Evolutionary conservation across 2,113 vertebrate species (phyloP).

Genomic region (Choloepus hoffmanni): DNA sequence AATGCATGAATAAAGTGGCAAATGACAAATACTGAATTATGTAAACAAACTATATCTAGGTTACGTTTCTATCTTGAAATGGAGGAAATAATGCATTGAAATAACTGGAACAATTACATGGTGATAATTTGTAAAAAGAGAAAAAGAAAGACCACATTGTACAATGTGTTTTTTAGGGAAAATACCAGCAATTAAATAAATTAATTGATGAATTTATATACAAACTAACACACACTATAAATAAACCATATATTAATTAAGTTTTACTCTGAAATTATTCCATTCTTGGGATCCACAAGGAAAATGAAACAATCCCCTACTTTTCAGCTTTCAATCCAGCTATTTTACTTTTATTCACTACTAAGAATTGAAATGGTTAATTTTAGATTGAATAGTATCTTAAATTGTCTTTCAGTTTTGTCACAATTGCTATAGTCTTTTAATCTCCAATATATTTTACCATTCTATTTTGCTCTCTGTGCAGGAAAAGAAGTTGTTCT

Average conservation of each 20-base stretch:
- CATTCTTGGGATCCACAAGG: neutral
- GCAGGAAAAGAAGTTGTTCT: slow-evolving; percentile 47
- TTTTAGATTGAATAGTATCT: slow-evolving; percentile 26
- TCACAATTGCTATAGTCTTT: slow-evolving; percentile 27
- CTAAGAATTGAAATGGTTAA: slow-evolving; percentile 55
- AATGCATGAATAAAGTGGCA: neutral
- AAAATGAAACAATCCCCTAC: neutral
- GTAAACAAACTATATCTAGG: neutral
- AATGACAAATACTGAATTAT: neutral
- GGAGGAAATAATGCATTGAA: neutral
- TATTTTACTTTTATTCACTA: slow-evolving; percentile 39
- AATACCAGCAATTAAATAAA: neutral
- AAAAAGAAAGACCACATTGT: neutral
- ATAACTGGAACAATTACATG: neutral
- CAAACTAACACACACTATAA: neutral
- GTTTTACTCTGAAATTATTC: slow-evolving; percentile 14
- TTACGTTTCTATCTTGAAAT: neutral
- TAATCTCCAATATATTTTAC: slow-evolving; percentile 56
- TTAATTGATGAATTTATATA: neutral
- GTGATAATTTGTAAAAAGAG: neutral
- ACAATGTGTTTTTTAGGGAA: neutral
- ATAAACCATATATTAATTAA: neutral
- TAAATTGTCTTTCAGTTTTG: slow-evolving; percentile 57
- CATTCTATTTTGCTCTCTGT: slow-evolving; percentile 58
- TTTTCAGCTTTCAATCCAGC: neutral